Evolutionary conservation across 2,888 invertebrate genomes (phyloP).

Genomic region (Ichneumon xanthorius): DNA sequence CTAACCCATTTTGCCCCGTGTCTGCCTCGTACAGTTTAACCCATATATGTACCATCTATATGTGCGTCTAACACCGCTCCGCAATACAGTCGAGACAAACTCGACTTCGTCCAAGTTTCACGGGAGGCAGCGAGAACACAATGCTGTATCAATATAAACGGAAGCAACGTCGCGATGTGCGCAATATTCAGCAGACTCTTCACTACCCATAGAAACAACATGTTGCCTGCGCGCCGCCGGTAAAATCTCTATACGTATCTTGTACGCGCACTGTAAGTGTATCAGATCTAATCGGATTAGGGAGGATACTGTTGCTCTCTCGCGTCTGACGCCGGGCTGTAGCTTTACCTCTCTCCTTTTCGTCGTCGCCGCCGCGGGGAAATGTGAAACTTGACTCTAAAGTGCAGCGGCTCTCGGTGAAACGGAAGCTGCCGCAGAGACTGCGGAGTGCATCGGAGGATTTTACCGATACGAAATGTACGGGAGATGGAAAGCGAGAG

Average conservation of each 20-base stretch:
- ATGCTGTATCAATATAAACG: slow-evolving; percentile 7
- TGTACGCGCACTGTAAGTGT: neutral
- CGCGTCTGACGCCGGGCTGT: neutral
- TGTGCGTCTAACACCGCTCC: neutral
- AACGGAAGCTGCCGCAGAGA: slow-evolving; percentile 14
- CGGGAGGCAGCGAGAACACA: neutral
- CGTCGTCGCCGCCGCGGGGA: slow-evolving; percentile 5
- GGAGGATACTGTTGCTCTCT: neutral
- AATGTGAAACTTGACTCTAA: slow-evolving; percentile 47
- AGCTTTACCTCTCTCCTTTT: neutral
- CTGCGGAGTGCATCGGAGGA: slow-evolving; percentile 21
- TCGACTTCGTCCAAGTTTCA: neutral
- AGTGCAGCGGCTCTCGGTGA: slow-evolving; percentile 18
- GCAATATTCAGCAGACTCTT: slow-evolving; percentile 6
- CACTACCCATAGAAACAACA: slow-evolving; percentile 13
- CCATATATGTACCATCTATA: neutral
- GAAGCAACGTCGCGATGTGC: neutral
- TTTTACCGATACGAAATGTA: slow-evolving; percentile 18
- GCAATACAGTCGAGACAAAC: neutral
- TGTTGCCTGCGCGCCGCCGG: neutral
- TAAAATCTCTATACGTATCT: neutral
- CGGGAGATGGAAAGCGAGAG: neutral
- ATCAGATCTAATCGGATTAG: slow-evolving; percentile 42
- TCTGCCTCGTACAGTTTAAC: neutral
- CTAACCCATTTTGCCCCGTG: too few relatives aligned